Conservation (phyloP, 1,140 invertebrate genomes). For the Ceratitis capitata region DNA sequence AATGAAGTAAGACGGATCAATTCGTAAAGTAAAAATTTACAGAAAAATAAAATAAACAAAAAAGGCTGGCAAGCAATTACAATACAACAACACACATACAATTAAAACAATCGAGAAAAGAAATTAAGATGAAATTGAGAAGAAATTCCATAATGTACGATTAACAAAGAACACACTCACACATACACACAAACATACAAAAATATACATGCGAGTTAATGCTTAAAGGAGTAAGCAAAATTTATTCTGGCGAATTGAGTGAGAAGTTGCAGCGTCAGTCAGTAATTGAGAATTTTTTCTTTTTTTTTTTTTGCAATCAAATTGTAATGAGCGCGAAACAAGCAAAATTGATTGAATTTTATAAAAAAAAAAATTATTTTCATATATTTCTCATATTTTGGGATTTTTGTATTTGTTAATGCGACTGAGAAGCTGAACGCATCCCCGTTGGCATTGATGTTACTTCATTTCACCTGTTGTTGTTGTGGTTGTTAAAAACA, state of each 20-base stretch:
- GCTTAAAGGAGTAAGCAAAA: too few species aligned
- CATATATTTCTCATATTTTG: background rate
- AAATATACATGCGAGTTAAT: too few species aligned
- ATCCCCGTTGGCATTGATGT: background rate
- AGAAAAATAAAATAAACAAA: background rate
- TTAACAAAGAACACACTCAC: background rate
- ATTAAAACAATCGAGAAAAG: background rate
- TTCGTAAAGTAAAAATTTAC: background rate
- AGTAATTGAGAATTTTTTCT: background rate
- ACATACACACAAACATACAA: too few species aligned
- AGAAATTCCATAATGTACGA: background rate
- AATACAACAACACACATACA: background rate
- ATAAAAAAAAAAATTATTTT: background rate
- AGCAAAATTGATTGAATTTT: background rate
- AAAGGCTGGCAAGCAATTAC: too few species aligned
- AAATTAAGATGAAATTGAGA: slow-evolving; percentile 26
- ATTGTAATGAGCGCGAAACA: background rate
- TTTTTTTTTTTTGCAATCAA: too few species aligned
- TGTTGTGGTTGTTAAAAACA: background rate
- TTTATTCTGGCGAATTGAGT: slow-evolving; percentile 21
- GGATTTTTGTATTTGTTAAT: background rate
- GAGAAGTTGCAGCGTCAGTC: background rate
- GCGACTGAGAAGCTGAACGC: background rate
- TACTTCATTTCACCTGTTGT: background rate
- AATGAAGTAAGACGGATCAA: slow-evolving; percentile 6